Conservation (phyloP, 2,113 vertebrate genomes). For the Embiotoca jacksoni region DNA sequence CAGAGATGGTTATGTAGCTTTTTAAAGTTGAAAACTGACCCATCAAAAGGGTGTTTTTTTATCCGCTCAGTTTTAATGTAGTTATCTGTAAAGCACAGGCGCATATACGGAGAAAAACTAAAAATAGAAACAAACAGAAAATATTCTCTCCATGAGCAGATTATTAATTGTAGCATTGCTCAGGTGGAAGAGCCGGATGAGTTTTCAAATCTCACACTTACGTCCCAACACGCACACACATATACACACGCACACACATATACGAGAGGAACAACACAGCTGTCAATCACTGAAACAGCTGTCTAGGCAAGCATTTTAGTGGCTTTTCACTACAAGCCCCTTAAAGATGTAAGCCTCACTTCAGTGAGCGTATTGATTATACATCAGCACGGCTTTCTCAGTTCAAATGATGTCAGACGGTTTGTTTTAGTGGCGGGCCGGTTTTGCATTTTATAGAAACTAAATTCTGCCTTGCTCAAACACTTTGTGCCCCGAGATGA, state of each 20-base stretch:
- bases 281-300: constrained; percentile 32
- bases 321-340: constrained; percentile 11
- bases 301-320: constrained; percentile 1
- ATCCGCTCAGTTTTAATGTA: background rate
- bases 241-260: background rate
- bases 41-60: constrained; percentile 24
- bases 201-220: constrained; percentile 24
- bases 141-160: constrained; percentile 13
- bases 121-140: constrained; percentile 18
- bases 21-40: constrained; percentile 17
- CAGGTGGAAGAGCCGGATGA: background rate
- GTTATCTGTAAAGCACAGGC: constrained; percentile 21
- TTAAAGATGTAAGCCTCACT: constrained; percentile 7
- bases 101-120: background rate
- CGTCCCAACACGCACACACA: background rate
- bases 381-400: background rate
- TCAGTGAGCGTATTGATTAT: constrained; percentile 25
- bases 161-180: constrained; percentile 18
- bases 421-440: background rate
- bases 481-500: background rate
- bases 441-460: background rate
- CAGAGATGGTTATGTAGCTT: background rate
- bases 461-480: background rate
- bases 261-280: background rate
- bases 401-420: background rate